phyloP scores from a whole-genome alignment of 2,888 invertebrate species.

The Gibbula magus region DNA sequence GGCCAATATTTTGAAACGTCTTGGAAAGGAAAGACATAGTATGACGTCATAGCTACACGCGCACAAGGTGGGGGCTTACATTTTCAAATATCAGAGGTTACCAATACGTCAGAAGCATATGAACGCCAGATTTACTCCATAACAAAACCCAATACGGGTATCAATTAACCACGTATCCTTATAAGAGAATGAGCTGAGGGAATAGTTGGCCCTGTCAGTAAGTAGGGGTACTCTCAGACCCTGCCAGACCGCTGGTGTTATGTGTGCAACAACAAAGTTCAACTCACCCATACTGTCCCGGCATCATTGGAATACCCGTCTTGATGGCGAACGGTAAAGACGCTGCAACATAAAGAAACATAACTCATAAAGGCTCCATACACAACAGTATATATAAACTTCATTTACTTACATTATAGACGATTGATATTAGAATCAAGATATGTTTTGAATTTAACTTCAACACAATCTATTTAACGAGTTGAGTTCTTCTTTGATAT shows the following conservation, averaged over 20 bases:
- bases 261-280: conserved; percentile 4
- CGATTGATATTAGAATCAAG: no score
- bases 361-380: no score
- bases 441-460: no score
- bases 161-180: not conserved
- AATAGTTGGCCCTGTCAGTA: not conserved
- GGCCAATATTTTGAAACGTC: conserved; percentile 6
- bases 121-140: not conserved
- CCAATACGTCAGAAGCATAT: not conserved
- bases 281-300: conserved; percentile 60
- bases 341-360: conserved; percentile 47
- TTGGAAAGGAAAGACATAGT: not conserved
- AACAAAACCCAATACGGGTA: not conserved
- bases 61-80: not conserved
- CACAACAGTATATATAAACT: no score
- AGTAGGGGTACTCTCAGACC: not conserved
- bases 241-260: no score
- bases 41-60: conserved; percentile 11
- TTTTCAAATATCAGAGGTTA: conserved; percentile 25
- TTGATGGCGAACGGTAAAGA: conserved; percentile 57
- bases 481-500: no score
- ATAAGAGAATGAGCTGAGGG: not conserved
- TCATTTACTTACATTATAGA: no score
- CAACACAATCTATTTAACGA: no score
- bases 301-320: conserved; percentile 55